A percentile compares a stretch with the other conserved stretches of the same genome.
Evolutionary conservation across 2,888 invertebrate species (phyloP).

Genomic region (Neocrepidodera transversa): DNA sequence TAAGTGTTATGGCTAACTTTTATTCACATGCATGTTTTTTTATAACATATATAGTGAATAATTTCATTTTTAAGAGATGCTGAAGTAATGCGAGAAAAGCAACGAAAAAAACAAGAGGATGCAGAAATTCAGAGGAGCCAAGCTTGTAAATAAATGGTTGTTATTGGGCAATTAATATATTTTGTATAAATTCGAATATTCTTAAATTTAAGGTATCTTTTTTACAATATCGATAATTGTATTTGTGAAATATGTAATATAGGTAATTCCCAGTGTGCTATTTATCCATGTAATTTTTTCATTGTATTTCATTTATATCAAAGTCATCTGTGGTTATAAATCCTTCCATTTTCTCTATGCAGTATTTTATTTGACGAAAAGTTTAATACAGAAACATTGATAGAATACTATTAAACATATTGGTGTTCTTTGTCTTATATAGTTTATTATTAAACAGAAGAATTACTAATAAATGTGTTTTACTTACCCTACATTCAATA

Average conservation of each 20-base stretch:
- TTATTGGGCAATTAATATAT: slow-evolving; percentile 16
- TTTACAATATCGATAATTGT: slow-evolving; percentile 26
- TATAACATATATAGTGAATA: too few relatives aligned
- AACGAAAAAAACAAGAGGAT: slow-evolving; percentile 75
- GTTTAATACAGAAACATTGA: background rate
- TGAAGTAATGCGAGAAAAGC: slow-evolving; percentile 87
- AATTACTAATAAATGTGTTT: background rate
- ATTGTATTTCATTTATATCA: background rate
- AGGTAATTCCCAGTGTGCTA: slow-evolving; percentile 1
- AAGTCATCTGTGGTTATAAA: background rate
- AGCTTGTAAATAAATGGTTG: slow-evolving; percentile 40
- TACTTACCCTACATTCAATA: too few relatives aligned
- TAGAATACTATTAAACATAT: too few relatives aligned
- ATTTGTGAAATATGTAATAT: slow-evolving; percentile 36
- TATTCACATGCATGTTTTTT: too few relatives aligned
- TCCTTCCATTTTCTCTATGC: background rate
- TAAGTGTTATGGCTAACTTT: too few relatives aligned
- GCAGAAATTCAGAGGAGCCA: slow-evolving; percentile 31
- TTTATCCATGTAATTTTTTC: background rate
- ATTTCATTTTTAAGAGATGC: slow-evolving; percentile 86
- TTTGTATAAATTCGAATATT: slow-evolving; percentile 29
- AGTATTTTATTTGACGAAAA: background rate
- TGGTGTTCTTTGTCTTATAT: too few relatives aligned
- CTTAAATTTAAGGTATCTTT: slow-evolving; percentile 25
- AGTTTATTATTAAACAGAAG: too few relatives aligned